Evolutionary conservation across 1,140 invertebrate species (phyloP).

Genomic region (Conus ventricosus): DNA sequence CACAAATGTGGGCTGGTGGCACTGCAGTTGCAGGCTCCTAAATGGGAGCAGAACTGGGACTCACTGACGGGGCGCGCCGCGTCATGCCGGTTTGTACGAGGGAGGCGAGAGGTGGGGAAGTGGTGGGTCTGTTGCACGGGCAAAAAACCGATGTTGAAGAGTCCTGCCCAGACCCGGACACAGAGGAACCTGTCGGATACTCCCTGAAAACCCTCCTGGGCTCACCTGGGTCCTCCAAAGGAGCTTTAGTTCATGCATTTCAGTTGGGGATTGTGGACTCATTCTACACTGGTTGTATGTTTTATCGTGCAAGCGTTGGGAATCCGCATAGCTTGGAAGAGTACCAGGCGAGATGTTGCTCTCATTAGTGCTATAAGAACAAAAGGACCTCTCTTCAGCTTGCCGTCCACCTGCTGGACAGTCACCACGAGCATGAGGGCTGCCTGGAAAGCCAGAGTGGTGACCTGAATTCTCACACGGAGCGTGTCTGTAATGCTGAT

Average conservation of each 20-base stretch:
- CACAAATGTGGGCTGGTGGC: neutral
- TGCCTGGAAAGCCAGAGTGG: too few relatives aligned
- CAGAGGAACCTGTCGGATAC: too few relatives aligned
- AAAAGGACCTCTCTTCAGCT: neutral
- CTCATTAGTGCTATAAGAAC: neutral
- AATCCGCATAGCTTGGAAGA: neutral
- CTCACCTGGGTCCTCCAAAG: neutral
- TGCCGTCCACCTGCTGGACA: neutral
- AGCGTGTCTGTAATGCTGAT: too few relatives aligned
- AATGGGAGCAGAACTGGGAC: neutral
- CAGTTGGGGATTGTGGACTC: neutral
- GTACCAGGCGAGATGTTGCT: too few relatives aligned
- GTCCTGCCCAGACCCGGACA: too few relatives aligned
- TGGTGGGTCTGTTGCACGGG: neutral
- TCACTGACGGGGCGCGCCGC: neutral
- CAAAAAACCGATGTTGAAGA: too few relatives aligned
- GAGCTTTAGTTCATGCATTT: neutral
- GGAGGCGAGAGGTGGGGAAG: neutral
- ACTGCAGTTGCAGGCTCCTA: slow-evolving; percentile 1
- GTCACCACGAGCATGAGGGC: neutral
- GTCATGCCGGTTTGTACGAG: neutral
- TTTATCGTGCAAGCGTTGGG: neutral
- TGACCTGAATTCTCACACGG: too few relatives aligned
- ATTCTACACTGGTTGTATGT: neutral
- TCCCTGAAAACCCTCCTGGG: neutral